These are phyloP conservation scores for Sisor rabdophorus DNA, from an alignment of 2,113 vertebrate species.

Conservation along the genomic window DNA sequence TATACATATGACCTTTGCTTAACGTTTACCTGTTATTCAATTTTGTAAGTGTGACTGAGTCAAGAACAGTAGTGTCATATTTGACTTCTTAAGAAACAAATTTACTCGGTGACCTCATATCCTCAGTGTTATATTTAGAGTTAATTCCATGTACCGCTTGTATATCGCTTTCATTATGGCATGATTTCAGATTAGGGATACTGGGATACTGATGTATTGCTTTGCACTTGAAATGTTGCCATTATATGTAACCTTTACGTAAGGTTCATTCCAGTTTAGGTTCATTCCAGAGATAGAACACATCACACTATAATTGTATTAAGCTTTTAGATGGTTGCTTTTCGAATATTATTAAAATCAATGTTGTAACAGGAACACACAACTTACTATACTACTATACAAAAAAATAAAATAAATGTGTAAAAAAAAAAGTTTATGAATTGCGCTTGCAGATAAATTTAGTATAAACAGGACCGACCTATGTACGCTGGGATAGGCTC, in stretches of 20 bases:
- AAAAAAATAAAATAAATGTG: too few relatives aligned
- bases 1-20: neutral
- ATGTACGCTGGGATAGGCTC: too few relatives aligned
- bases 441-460: neutral
- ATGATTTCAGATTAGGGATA: constrained; percentile 18
- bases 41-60: too few relatives aligned
- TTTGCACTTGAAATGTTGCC: neutral
- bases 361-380: neutral
- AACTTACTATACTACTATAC: neutral
- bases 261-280: neutral
- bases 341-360: neutral
- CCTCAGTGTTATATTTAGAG: constrained; percentile 25
- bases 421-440: neutral
- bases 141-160: neutral
- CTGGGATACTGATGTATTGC: neutral
- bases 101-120: too few relatives aligned
- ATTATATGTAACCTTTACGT: neutral
- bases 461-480: too few relatives aligned
- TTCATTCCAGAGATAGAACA: neutral
- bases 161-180: neutral
- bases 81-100: too few relatives aligned
- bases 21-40: too few relatives aligned
- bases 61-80: neutral
- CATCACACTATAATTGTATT: neutral
- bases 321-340: neutral